Conservation (phyloP, 1,140 invertebrate genomes). For the Drosophila kohkoa region DNA sequence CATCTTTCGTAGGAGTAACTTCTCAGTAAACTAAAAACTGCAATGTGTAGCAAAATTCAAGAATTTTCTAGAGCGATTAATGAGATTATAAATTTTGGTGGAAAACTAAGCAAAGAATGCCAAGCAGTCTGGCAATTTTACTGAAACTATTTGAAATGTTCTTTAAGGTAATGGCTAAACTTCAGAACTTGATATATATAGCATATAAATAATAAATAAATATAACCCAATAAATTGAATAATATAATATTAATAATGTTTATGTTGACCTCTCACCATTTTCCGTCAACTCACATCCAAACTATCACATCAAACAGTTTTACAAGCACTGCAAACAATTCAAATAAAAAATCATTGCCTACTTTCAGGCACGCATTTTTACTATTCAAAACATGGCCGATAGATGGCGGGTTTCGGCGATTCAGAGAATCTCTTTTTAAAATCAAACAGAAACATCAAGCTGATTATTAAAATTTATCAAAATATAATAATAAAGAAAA, state of each 20-base stretch:
- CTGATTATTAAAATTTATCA: neutral
- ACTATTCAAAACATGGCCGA: neutral
- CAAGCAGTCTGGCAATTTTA: constrained; percentile 13
- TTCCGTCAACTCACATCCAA: too few species aligned
- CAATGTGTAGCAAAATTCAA: constrained; percentile 6
- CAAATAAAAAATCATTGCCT: constrained; percentile 24
- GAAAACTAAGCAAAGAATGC: neutral
- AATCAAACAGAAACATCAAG: neutral
- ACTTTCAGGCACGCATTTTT: constrained; percentile 22
- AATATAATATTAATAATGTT: too few species aligned
- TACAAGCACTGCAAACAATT: neutral
- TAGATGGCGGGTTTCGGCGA: constrained; percentile 11
- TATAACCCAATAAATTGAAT: too few species aligned
- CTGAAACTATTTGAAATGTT: neutral
- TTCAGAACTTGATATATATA: too few species aligned
- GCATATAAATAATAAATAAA: too few species aligned
- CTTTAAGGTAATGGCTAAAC: neutral
- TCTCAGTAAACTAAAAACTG: constrained; percentile 19
- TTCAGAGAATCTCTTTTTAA: neutral
- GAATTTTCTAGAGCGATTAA: constrained; percentile 13
- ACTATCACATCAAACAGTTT: constrained; percentile 4
- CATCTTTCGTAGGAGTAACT: neutral
- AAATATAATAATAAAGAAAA: neutral
- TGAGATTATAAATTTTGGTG: constrained; percentile 20
- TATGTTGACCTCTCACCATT: too few species aligned